These are phyloP conservation scores for Drosophila pruinosa DNA, from an alignment of 1,140 invertebrate species.

Conservation along the genomic window DNA sequence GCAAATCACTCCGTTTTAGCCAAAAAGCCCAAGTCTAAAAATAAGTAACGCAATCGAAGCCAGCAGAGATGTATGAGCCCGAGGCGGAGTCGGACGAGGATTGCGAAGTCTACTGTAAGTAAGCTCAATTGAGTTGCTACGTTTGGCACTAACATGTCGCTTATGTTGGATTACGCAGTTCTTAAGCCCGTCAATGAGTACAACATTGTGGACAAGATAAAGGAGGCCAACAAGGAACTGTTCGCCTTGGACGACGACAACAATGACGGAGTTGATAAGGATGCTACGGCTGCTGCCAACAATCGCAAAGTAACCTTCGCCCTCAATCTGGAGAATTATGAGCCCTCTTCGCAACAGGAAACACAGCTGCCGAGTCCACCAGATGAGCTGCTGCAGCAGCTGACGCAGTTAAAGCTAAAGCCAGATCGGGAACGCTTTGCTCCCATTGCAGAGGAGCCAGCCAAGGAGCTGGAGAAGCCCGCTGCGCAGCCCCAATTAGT, in stretches of 20 bases:
- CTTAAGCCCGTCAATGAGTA: conserved; percentile 81
- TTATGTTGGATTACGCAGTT: conserved; percentile 72
- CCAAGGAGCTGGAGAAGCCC: neutral
- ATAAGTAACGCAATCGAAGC: conserved; percentile 43
- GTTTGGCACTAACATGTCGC: conserved; percentile 42
- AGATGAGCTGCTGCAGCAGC: conserved; percentile 84
- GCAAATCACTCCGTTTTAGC: conserved; percentile 53
- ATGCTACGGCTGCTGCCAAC: conserved; percentile 16
- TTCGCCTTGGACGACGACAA: conserved; percentile 47
- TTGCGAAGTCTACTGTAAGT: conserved; percentile 88
- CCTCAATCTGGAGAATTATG: conserved; percentile 73
- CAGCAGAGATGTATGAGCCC: conserved; percentile 88
- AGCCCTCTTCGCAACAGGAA: conserved; percentile 41
- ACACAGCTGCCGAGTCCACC: conserved; percentile 45
- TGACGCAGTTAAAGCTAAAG: conserved; percentile 84
- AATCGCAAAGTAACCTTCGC: conserved; percentile 76
- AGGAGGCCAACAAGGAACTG: conserved; percentile 80
- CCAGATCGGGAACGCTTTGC: conserved; percentile 7
- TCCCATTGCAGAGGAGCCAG: conserved; percentile 52
- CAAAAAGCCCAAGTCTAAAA: conserved; percentile 65
- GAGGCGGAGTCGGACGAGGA: conserved; percentile 96
- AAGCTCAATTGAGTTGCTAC: conserved; percentile 5
- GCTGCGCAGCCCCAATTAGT: neutral
- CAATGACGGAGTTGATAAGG: conserved; percentile 6
- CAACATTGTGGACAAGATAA: conserved; percentile 82